A percentile compares a stretch with the other conserved stretches of the same genome.
phyloP scores from a whole-genome alignment of 1,140 invertebrate species.

The Sinella curviseta region DNA sequence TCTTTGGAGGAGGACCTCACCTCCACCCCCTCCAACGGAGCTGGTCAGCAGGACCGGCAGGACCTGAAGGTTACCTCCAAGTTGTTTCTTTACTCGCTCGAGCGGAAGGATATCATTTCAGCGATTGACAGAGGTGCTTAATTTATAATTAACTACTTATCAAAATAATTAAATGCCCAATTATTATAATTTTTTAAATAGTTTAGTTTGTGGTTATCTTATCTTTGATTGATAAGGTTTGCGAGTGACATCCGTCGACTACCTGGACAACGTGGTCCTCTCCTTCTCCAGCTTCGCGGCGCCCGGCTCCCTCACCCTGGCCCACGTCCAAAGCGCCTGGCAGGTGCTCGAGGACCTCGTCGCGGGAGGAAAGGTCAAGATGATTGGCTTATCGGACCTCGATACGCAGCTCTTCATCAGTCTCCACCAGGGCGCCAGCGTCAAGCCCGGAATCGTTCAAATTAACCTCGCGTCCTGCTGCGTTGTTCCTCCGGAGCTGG shows the following conservation, averaged over 20 bases:
- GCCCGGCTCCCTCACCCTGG: slow-evolving; percentile 58
- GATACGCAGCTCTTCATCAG: slow-evolving; percentile 74
- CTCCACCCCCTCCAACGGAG: not conserved
- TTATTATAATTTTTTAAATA: not conserved
- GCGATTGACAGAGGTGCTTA: slow-evolving; percentile 58
- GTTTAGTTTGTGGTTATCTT: slow-evolving; percentile 13
- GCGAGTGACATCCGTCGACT: slow-evolving; percentile 49
- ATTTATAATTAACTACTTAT: not conserved
- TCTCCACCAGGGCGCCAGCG: slow-evolving; percentile 72
- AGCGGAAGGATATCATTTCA: slow-evolving; percentile 56
- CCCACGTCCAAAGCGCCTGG: slow-evolving; percentile 72
- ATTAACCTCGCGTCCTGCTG: slow-evolving; percentile 94
- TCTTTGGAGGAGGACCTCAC: slow-evolving; percentile 48
- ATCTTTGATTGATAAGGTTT: no score
- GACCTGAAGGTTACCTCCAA: slow-evolving; percentile 64
- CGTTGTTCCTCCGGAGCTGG: slow-evolving; percentile 86
- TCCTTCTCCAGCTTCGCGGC: slow-evolving; percentile 64
- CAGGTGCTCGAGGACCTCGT: slow-evolving; percentile 69
- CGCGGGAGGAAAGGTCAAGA: slow-evolving; percentile 65
- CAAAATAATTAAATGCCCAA: not conserved
- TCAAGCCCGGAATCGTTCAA: slow-evolving; percentile 89
- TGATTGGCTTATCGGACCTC: slow-evolving; percentile 86
- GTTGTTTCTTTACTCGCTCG: slow-evolving; percentile 59
- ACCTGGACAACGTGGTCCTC: slow-evolving; percentile 74
- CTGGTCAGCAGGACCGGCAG: slow-evolving; percentile 54